These are phyloP conservation scores for Lepus townsendii DNA, from an alignment of 2,797 vertebrate species.

Conservation along the genomic window DNA sequence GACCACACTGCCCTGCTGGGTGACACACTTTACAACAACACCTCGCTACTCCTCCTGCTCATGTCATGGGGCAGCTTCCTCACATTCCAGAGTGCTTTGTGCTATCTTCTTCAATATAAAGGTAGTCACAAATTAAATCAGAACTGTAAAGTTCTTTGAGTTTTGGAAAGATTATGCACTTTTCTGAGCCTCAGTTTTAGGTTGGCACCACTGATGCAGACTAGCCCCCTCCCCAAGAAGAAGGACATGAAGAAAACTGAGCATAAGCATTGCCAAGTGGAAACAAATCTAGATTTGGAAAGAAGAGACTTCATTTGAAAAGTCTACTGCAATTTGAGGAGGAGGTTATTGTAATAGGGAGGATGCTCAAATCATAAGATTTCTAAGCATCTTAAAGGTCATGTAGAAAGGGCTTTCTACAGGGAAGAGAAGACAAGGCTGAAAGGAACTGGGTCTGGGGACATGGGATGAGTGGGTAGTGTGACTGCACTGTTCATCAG, in stretches of 20 bases:
- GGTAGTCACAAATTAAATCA: neutral
- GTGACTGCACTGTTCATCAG: neutral
- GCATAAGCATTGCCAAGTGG: neutral
- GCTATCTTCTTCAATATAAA: neutral
- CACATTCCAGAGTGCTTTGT: neutral
- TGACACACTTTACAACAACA: neutral
- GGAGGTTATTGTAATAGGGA: neutral
- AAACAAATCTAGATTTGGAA: neutral
- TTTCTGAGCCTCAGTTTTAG: neutral
- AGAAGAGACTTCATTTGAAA: conserved; percentile 19
- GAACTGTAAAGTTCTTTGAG: neutral
- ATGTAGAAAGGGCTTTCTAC: neutral
- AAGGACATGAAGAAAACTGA: neutral
- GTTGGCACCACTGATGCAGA: neutral
- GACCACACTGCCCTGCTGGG: neutral
- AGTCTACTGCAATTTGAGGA: neutral
- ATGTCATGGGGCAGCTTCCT: conserved; percentile 1
- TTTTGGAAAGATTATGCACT: neutral
- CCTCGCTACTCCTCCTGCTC: neutral
- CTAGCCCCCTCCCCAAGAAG: neutral
- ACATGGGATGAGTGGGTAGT: accelerated
- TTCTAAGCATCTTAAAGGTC: neutral
- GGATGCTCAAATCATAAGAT: neutral
- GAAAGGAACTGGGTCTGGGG: neutral
- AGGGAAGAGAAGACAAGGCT: neutral